Conservation (phyloP, 2,113 vertebrate species). For the Salvelinus alpinus region DNA sequence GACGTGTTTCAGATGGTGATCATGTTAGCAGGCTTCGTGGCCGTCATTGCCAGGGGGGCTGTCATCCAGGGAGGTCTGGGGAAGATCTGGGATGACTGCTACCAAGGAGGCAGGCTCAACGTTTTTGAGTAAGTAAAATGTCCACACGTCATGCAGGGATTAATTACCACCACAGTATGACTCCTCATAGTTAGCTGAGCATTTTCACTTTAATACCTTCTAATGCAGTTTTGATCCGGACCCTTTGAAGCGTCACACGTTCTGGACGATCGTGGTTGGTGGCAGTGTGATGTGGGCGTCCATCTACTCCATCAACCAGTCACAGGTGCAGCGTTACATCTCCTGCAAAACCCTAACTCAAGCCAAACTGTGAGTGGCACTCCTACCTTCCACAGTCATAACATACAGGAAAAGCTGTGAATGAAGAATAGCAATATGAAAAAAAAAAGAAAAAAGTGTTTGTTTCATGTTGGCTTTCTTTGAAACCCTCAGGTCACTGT, state of each 20-base stretch:
- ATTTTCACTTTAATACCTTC: neutral
- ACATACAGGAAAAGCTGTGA: neutral
- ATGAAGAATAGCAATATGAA: neutral
- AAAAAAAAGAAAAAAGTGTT: neutral
- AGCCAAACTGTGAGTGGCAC: constrained; percentile 74
- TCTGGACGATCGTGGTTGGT: constrained; percentile 75
- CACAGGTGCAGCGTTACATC: constrained; percentile 81
- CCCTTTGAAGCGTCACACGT: constrained; percentile 75
- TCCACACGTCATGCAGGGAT: neutral
- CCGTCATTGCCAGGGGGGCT: constrained; percentile 73
- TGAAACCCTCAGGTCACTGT: constrained; percentile 68
- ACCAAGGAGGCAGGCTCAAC: constrained; percentile 65
- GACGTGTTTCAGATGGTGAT: constrained; percentile 80
- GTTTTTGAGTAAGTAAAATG: constrained; percentile 68
- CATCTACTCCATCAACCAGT: constrained; percentile 79
- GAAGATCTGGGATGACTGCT: constrained; percentile 71
- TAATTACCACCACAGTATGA: neutral
- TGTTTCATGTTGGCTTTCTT: constrained; percentile 1
- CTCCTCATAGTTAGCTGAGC: neutral
- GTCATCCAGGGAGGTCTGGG: constrained; percentile 70
- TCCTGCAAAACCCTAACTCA: constrained; percentile 75
- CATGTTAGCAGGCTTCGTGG: constrained; percentile 78
- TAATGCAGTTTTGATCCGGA: constrained; percentile 74
- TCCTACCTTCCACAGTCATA: neutral
- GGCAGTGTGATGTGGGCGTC: constrained; percentile 79